Conservation (phyloP, 23 tunicate species). For the Trididemnum clinides region DNA sequence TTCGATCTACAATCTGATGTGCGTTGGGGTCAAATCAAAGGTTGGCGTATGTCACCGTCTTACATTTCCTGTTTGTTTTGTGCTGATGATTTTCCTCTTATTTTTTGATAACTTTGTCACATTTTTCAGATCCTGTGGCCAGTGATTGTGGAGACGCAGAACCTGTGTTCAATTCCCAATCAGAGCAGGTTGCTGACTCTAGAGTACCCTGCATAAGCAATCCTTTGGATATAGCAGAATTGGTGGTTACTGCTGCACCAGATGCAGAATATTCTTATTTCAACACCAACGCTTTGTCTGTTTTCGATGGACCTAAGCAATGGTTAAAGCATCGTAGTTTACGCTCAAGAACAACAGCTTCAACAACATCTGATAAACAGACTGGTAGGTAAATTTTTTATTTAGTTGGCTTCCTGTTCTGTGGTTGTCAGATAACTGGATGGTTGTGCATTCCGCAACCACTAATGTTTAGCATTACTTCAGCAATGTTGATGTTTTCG, state of each 20-base stretch:
- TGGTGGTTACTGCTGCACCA: slow-evolving; percentile 4
- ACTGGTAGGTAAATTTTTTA: no score
- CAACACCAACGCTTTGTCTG: slow-evolving; percentile 50
- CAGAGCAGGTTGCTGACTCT: neutral
- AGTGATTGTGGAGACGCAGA: neutral
- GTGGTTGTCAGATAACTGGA: no score
- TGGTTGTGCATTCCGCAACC: no score
- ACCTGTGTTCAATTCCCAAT: neutral
- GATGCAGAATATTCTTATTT: slow-evolving; percentile 87
- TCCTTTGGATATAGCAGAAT: neutral
- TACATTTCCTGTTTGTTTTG: no score
- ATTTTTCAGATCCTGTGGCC: neutral
- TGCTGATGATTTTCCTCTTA: no score
- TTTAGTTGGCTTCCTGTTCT: no score
- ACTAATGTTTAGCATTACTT: no score
- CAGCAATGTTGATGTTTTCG: no score
- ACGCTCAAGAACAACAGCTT: neutral
- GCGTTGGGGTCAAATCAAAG: no score
- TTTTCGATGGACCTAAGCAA: slow-evolving; percentile 68
- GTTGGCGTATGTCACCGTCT: no score
- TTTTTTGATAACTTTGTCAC: no score
- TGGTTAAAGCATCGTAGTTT: slow-evolving; percentile 45
- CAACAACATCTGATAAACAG: neutral
- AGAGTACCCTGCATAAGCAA: neutral
- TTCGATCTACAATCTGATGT: no score